These are phyloP conservation scores for Tetraneura akinire DNA, from an alignment of 1,140 invertebrate species.

Conservation along the genomic window DNA sequence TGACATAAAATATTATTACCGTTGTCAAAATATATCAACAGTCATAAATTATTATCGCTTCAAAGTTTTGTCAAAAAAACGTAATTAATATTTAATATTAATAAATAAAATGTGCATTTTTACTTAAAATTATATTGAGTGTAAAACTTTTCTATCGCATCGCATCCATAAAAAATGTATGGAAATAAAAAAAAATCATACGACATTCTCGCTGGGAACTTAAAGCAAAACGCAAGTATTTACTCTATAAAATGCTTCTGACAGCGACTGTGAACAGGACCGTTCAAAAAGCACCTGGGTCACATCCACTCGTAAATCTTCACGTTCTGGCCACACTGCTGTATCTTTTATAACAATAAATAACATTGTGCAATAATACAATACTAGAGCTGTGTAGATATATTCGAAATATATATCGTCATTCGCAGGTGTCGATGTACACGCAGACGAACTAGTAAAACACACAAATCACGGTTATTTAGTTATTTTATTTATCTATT, in stretches of 20 bases:
- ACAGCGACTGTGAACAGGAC: constrained; percentile 20
- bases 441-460: constrained; percentile 15
- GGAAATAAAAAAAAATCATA: neutral
- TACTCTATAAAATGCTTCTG: constrained; percentile 42
- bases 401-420: constrained; percentile 16
- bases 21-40: too few relatives aligned
- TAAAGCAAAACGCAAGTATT: constrained; percentile 34
- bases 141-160: constrained; percentile 1
- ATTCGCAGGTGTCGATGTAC: constrained; percentile 40
- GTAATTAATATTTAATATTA: too few relatives aligned
- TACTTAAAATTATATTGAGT: neutral
- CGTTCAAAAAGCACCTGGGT: constrained; percentile 43
- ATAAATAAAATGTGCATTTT: too few relatives aligned
- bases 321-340: constrained; percentile 24
- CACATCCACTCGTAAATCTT: constrained; percentile 47
- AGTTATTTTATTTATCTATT: too few relatives aligned
- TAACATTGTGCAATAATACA: constrained; percentile 29
- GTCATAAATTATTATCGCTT: too few relatives aligned
- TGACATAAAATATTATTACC: too few relatives aligned
- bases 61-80: too few relatives aligned
- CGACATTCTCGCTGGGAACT: neutral
- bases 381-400: neutral
- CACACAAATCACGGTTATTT: neutral
- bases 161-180: too few relatives aligned
- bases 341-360: constrained; percentile 48